Base-by-base conservation (phyloP, 2,888 invertebrate species). In the Emesis furor region DNA sequence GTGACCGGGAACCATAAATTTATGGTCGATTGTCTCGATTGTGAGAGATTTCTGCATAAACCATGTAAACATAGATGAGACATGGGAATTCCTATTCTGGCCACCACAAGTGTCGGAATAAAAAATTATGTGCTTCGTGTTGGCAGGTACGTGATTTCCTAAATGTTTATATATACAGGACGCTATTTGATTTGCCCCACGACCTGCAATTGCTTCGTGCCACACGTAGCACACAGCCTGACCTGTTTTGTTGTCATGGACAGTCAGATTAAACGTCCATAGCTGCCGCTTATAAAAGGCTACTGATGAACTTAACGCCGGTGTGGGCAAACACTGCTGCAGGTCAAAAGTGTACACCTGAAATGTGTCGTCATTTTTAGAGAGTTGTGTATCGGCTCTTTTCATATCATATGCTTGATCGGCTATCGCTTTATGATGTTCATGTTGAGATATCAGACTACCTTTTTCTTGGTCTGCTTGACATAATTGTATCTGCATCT, bases 1-100 rank as follows among this genome's bases (percentile, higher is more conserved):
- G 10, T 69, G 69, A 69, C 69, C 69, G 17, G 42, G 69, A 69
- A 69, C 39, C 69, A 69, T 69, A 42, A 69, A 69, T 17, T 69
- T 69, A 7, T 69, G 69, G 69, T 69, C 69, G 7, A 69, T 69
- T 17, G 17, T 59, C 17, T 3, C 24, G 24, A 24, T 24, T 24
- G 24, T 24, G 24, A 24, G 24, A 24, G n/a, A 68, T 69, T 69
- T 69, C 39, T 69, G 69, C 69, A 69, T 17, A 69, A 4, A 7
- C 69, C 69, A 39, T 10, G 69, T 69, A 24, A 59, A 59, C 59
- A 59, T 17, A 7, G 59, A 59, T 3, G 7, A 7, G n/a, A 59
- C 59, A 59, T 59, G 59, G 3, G 59, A 59, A 59, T 24, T 59
- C 7, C 24, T 14, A 3, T 59, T 59, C 59, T 59, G 59, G n/a